Conservation (phyloP, 1,140 invertebrate species). For the Gonioctena quinquepunctata region DNA sequence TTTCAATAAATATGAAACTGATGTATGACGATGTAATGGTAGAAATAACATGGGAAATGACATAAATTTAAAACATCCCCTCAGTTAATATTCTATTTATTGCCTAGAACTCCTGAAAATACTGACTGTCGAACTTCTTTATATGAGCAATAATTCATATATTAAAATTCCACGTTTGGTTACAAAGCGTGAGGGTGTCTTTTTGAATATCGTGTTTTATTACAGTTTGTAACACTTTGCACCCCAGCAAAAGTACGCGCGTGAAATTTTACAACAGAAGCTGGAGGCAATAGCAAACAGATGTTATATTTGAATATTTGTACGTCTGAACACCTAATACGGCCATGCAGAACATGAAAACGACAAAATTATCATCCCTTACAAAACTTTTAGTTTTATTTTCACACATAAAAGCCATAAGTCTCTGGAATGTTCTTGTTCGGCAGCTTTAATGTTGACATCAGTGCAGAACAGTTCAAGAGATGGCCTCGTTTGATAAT, state of each 20-base stretch:
- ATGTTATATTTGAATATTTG: constrained; percentile 19
- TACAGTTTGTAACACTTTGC: constrained; percentile 19
- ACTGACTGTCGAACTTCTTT: background rate
- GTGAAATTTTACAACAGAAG: constrained; percentile 13
- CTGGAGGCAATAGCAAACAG: constrained; percentile 14
- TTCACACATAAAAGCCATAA: constrained; percentile 7
- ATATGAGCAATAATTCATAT: constrained; percentile 12
- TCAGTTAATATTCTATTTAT: background rate
- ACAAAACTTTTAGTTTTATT: background rate
- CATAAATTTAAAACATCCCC: background rate
- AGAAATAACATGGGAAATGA: too few relatives aligned
- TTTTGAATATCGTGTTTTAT: constrained; percentile 15
- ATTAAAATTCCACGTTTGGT: constrained; percentile 16
- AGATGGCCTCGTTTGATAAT: background rate
- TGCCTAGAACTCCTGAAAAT: background rate
- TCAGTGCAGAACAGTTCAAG: background rate
- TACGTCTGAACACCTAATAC: constrained; percentile 11
- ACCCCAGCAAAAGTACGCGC: constrained; percentile 4
- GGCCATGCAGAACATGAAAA: constrained; percentile 14
- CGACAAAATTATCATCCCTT: constrained; percentile 7
- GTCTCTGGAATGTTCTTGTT: background rate
- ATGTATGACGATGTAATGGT: too few relatives aligned
- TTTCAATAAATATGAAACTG: too few relatives aligned
- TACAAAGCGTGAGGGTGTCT: background rate
- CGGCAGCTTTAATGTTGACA: background rate